Evolutionary conservation across 2,797 vertebrate genomes (phyloP), one percentile per base, ranked within the genome.

Genomic region (Vireo griseus): DNA sequence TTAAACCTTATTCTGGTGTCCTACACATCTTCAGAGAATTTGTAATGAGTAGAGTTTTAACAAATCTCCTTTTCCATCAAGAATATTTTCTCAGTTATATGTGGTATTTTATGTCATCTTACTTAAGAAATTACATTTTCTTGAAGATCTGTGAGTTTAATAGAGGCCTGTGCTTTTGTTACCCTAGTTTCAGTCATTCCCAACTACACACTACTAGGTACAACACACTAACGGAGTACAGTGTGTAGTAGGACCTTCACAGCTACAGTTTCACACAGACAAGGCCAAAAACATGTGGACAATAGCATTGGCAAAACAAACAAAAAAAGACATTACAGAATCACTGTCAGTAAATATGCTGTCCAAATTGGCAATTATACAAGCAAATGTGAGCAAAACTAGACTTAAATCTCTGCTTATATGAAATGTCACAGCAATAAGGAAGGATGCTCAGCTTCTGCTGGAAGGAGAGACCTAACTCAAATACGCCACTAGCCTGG

Each of bases 1-100:
- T 90, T 91, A 90, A 91, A 78, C 31, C 40, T 65, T 84, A 86
- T 59, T 80, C 44, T 89, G 44, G 57, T 88, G 88, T 85, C 67
- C 63, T 69, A 89, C 33, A 79, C 42, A 52, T 80, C 61, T 93
- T 86, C 67, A 67, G 40, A 86, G 68, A 88, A 90, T 77, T 74
- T 74, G 14, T 45, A 74, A 80, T 42, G 48, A 29, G 26, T 42
- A 55, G 52, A 90, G 31, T 71, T 69, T 86, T 88, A 94, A 74
- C 47, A 69, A 59, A 39, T 57, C 31, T 72, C 31, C 48, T 66
- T 90, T 89, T 47, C 48, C 51, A 76, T 69, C 55, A 50, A 45
- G 18, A 10, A 39, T 68, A 71, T 74, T 72, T 92, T 86, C 62
- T 75, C 61, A 72, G 51, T 80, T 84, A 59, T 24, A 22, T 81